Percentiles rank a stretch among this genome's conserved stretches.
phyloP scores from a whole-genome alignment of 53 echinoderm and acorn worm species.

The Henricia sp. region DNA sequence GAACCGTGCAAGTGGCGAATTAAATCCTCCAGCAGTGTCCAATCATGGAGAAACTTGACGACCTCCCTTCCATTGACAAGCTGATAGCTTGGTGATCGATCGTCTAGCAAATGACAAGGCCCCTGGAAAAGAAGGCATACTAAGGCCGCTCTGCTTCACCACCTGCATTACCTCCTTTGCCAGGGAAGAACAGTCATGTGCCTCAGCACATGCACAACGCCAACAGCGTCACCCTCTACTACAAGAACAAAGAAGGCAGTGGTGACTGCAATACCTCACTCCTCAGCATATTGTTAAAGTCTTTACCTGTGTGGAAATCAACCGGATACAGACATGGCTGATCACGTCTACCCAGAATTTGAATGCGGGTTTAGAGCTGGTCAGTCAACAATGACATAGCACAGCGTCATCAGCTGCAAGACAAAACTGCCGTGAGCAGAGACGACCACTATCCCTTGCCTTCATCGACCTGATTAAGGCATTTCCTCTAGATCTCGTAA shows the following conservation, averaged over 20 bases:
- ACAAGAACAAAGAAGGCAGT: not conserved
- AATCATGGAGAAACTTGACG: conserved; percentile 27
- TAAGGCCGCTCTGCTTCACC: not conserved
- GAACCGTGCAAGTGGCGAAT: too few species aligned
- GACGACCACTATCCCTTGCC: too few species aligned
- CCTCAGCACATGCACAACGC: conserved; percentile 52
- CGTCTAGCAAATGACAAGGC: conserved; percentile 41
- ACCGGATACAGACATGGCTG: not conserved
- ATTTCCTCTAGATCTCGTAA: too few species aligned
- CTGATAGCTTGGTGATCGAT: not conserved
- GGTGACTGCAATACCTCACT: not conserved
- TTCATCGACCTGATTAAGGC: too few species aligned
- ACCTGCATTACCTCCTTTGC: conserved; percentile 41
- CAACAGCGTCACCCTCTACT: conserved; percentile 13
- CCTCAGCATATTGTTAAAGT: not conserved
- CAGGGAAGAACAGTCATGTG: conserved; percentile 43
- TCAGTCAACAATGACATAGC: too few species aligned
- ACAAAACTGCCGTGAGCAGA: too few species aligned
- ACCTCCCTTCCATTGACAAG: not conserved
- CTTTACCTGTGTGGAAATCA: not conserved
- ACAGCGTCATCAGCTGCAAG: too few species aligned
- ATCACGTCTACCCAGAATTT: not conserved
- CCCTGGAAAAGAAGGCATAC: conserved; percentile 59
- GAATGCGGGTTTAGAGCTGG: conserved; percentile 3
- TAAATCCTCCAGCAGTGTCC: too few species aligned